A percentile compares a stretch with the other conserved stretches of the same genome.
These are phyloP conservation scores for Grus americana DNA, from an alignment of 2,113 vertebrate species.

Conservation along the genomic window DNA sequence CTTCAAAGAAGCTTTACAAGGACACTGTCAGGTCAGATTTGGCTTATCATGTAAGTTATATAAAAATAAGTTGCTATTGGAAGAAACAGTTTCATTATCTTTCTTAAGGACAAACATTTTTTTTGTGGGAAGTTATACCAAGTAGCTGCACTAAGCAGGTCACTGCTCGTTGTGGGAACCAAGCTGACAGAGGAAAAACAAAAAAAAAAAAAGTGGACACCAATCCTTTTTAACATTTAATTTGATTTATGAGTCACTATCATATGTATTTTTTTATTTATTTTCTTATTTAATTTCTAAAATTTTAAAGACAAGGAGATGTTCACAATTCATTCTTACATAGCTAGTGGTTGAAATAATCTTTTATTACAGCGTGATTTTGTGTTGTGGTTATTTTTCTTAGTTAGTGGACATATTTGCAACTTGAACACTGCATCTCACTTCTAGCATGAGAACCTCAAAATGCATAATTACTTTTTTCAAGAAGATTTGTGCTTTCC, in stretches of 20 bases:
- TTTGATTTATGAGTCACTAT: background rate
- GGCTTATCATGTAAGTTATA: background rate
- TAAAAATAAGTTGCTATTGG: background rate
- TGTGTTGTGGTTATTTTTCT: background rate
- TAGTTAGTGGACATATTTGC: background rate
- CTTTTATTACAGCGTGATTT: background rate
- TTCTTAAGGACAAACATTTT: background rate
- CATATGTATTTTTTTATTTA: background rate
- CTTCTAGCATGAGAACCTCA: background rate
- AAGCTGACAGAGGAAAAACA: background rate
- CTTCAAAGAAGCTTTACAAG: slow-evolving; percentile 36
- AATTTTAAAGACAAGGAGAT: background rate
- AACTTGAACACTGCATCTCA: background rate
- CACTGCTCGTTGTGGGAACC: background rate
- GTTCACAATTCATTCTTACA: background rate
- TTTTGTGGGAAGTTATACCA: background rate
- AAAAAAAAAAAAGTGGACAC: background rate
- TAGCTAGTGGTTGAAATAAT: background rate
- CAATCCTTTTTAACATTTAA: background rate
- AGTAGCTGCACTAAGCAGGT: background rate
- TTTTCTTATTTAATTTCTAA: background rate
- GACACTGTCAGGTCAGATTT: slow-evolving; percentile 46
- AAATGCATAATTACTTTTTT: background rate
- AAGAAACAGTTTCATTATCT: background rate
- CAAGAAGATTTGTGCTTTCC: background rate